phyloP scores from a whole-genome alignment of 1,140 invertebrate genomes.

The Drusus annulatus region DNA sequence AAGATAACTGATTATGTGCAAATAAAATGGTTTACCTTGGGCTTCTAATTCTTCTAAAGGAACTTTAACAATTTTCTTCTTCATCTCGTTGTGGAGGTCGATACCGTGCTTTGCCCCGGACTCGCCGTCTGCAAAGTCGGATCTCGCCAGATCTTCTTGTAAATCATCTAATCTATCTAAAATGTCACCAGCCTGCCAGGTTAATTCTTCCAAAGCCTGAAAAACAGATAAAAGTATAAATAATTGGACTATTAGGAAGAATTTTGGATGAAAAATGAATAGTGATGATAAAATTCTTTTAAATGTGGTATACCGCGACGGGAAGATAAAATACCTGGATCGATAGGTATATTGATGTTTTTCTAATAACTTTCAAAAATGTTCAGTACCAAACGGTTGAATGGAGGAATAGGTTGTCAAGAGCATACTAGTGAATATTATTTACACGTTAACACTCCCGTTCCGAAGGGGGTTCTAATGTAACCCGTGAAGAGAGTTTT shows the following conservation, averaged over 20 bases:
- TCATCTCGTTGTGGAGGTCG: constrained; percentile 94
- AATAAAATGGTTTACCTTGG: constrained; percentile 68
- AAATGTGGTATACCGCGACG: too few relatives aligned
- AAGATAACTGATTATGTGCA: constrained; percentile 21
- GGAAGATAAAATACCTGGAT: too few relatives aligned
- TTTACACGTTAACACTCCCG: too few relatives aligned
- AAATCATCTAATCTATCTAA: constrained; percentile 92
- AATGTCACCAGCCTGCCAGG: constrained; percentile 94
- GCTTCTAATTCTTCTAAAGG: constrained; percentile 94
- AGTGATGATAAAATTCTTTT: too few relatives aligned
- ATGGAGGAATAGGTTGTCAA: too few relatives aligned
- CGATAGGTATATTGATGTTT: too few relatives aligned
- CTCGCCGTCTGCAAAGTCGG: constrained; percentile 94
- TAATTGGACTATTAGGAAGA: background rate
- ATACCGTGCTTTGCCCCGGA: constrained; percentile 90
- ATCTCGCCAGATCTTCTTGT: constrained; percentile 91
- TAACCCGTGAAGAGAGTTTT: too few relatives aligned
- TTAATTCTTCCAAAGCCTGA: constrained; percentile 92
- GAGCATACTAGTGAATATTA: too few relatives aligned
- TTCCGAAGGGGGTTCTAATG: too few relatives aligned
- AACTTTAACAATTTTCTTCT: constrained; percentile 93
- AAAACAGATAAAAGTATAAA: constrained; percentile 27
- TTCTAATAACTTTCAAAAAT: too few relatives aligned
- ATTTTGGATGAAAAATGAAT: too few relatives aligned
- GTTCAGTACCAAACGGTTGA: too few relatives aligned